Evolutionary conservation across 2,888 invertebrate species (phyloP).

Genomic region (Folsomia manolachei): DNA sequence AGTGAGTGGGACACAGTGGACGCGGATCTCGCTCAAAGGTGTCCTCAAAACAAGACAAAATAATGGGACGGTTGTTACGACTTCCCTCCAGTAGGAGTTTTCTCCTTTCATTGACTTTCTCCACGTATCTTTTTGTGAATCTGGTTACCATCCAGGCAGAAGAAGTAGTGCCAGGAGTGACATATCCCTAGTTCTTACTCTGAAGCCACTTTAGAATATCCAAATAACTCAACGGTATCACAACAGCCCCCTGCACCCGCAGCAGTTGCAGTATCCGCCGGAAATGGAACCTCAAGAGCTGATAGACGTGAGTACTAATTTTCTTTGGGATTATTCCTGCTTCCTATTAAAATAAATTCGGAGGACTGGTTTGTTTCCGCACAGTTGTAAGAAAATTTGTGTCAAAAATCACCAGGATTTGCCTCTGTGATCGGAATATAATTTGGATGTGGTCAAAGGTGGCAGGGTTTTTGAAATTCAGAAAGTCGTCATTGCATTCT

Average conservation of each 20-base stretch:
- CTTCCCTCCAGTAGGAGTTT: conserved; percentile 30
- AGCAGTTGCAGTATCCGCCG: conserved; percentile 35
- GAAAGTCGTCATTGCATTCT: too few relatives aligned
- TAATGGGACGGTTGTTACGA: conserved; percentile 35
- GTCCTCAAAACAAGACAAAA: conserved; percentile 14
- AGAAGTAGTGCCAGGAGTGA: background rate
- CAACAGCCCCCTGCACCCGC: conserved; percentile 34
- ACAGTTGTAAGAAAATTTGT: too few relatives aligned
- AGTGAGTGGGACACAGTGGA: conserved; percentile 26
- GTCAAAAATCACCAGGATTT: too few relatives aligned
- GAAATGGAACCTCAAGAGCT: conserved; percentile 44
- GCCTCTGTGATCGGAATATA: too few relatives aligned
- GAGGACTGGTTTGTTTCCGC: too few relatives aligned
- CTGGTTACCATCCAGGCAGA: conserved; percentile 35
- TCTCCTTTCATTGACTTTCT: conserved; percentile 26
- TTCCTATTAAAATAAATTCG: too few relatives aligned
- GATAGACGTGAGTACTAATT: conserved; percentile 45
- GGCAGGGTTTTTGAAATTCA: too few relatives aligned
- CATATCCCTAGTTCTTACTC: conserved; percentile 18
- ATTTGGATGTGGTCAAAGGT: too few relatives aligned
- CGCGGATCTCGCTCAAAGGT: conserved; percentile 9
- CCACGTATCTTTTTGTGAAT: conserved; percentile 29
- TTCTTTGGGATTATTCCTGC: too few relatives aligned
- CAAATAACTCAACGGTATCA: conserved; percentile 35
- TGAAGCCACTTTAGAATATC: conserved; percentile 35